Percentiles rank a stretch among this genome's conserved stretches.
Conservation (phyloP, 2,113 vertebrate genomes). For the Aptenodytes forsteri region DNA sequence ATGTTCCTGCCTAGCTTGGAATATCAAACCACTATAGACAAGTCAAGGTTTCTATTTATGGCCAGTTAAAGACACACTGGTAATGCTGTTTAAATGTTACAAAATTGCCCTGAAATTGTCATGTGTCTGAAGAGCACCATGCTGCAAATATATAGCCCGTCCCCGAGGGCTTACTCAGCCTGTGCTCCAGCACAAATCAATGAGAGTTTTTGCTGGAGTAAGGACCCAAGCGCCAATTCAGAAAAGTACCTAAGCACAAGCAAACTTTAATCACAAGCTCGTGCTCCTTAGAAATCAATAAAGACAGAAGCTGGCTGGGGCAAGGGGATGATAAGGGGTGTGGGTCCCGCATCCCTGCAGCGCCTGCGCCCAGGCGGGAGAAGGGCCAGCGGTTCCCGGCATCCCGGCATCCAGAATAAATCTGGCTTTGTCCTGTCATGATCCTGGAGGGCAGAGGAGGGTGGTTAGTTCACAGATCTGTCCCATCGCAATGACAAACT, state of each 20-base stretch:
- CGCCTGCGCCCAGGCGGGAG: fast-evolving
- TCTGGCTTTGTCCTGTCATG: not conserved
- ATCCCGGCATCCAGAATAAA: not conserved
- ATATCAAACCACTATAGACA: not conserved
- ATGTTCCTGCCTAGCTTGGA: not conserved
- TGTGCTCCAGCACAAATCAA: slow-evolving; percentile 19
- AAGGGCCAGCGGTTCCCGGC: not conserved
- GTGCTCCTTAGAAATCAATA: not conserved
- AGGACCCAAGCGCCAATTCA: not conserved
- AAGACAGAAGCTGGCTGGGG: not conserved
- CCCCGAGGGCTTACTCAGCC: not conserved
- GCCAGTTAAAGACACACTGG: not conserved
- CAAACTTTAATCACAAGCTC: slow-evolving; percentile 26
- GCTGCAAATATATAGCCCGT: not conserved
- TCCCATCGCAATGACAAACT: not conserved
- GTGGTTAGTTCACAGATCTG: not conserved
- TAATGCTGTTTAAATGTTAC: slow-evolving; percentile 44
- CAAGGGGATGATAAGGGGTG: not conserved
- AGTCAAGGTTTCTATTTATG: slow-evolving; percentile 8
- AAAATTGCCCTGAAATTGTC: slow-evolving; percentile 48
- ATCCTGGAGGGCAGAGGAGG: not conserved
- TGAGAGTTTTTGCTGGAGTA: slow-evolving; percentile 11
- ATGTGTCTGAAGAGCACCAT: slow-evolving; percentile 6
- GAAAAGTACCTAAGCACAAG: not conserved
- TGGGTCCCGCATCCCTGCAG: not conserved